Base-by-base conservation (phyloP, 1,140 invertebrate species). In the Dufourea novaeangliae region DNA sequence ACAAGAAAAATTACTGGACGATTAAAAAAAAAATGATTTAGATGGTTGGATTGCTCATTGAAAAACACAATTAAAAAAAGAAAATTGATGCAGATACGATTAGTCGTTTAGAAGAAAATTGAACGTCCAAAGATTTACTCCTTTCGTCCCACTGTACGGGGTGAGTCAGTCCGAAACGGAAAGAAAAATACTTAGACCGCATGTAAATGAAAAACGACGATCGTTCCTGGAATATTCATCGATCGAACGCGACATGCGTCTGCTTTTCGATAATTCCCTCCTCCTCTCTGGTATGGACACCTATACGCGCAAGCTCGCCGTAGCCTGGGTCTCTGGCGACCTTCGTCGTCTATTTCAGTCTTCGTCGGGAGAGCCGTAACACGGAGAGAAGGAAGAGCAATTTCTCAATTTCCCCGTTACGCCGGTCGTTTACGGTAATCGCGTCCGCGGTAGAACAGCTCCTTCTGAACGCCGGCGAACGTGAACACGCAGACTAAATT, bases 341-440 rank as follows among this genome's bases (percentile, higher is more conserved):
- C 69, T 62, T 62, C 41, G 56, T 34, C 41, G 54, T 62, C 22
- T 27, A 17, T 37, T 62, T 50, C n/a, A n/a, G n/a, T n/a, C n/a
- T n/a, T n/a, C n/a, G n/a, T 39, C 25, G 44, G 20, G 57, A 22
- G 32, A 22, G 6, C 11, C 22, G 25, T n/a, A 29, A 63, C 6
- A 6, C 29, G 56, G 20, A 20, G 8, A 72, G n/a, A 46, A 62
- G 14, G 29, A 72, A 62, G 32, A 50, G 44, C n/a, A 64, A 63
- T 73, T 73, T 73, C 32, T 22, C 59, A 72, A 63, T 72, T 72
- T 72, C 57, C 20, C 41, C 22, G 56, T 62, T 71, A 71, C 69
- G 22, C 32, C 20, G 27, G 20, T 17, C 22, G n/a, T n/a, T 62
- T 62, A 62, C 56, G 56, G 56, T 72, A 62, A 72, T 61, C 39